phyloP scores from a whole-genome alignment of 2,113 vertebrate species.

The Corythornis vintsioides region DNA sequence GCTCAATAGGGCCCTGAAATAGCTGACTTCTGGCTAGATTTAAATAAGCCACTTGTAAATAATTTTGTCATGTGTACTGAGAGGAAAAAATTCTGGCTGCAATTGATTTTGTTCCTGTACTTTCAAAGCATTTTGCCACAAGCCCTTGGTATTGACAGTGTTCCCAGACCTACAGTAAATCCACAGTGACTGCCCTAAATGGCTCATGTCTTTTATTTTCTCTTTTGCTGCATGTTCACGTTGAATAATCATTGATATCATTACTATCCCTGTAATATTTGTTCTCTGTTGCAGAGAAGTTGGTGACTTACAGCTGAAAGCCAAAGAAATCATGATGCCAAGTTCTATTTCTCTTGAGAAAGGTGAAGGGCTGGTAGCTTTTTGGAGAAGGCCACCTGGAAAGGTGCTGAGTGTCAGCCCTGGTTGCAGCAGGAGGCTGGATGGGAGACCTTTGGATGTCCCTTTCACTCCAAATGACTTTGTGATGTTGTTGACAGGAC shows the following conservation, averaged over 20 bases:
- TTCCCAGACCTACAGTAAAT: conserved; percentile 51
- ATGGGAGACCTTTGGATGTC: neutral
- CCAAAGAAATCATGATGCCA: neutral
- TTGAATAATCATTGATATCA: neutral
- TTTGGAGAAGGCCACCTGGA: neutral
- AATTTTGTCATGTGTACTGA: conserved; percentile 69
- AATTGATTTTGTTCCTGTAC: conserved; percentile 66
- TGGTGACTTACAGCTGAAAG: neutral
- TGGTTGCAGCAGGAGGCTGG: neutral
- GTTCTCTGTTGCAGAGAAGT: neutral
- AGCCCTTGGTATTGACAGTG: conserved; percentile 57
- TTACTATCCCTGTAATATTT: neutral
- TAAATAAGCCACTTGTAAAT: conserved; percentile 71
- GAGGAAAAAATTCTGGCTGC: conserved; percentile 61
- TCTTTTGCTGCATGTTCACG: neutral
- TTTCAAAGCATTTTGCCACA: conserved; percentile 56
- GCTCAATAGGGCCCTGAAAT: conserved; percentile 31
- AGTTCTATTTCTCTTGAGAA: neutral
- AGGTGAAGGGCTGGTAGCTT: neutral
- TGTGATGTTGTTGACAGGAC: neutral
- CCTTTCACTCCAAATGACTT: neutral
- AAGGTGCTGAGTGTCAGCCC: neutral
- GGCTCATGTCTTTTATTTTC: conserved; percentile 19
- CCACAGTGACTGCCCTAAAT: conserved; percentile 36
- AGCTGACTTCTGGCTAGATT: conserved; percentile 57